Base-by-base conservation (phyloP, 2,113 vertebrate species). In the Poeciliopsis prolifica region DNA sequence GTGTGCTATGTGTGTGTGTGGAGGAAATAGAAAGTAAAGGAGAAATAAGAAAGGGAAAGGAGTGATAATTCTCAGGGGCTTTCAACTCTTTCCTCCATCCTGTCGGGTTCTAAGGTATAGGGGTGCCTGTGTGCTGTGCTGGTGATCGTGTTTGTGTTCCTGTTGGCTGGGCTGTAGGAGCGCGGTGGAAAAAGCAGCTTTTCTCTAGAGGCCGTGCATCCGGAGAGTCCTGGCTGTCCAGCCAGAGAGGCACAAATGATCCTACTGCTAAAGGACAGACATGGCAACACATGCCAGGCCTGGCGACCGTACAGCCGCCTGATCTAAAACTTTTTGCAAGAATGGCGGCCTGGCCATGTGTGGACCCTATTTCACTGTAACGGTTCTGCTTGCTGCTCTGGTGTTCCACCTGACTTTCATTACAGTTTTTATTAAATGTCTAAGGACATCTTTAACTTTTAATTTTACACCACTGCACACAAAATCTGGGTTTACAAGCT, bases 151-250 rank as follows among this genome's bases (percentile, higher is more conserved):
- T 75, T 62, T 67, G 88, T 77, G 83, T 81, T 77, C 73, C 31
- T 77, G 69, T 86, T 88, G 88, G 88, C 86, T 79, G 75, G 68
- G 81, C 61, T 76, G 70, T 74, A 69, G 80, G 65, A 84, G 82
- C 54, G 42, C 60, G 73, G 62, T 72, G 86, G 81, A 86, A 89
- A 58, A 89, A 87, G 86, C 78, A 72, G 78, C 83, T 89, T 91
- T 91, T 90, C 90, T 92, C 90, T 17, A 3, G 83, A 79, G 90
- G 76, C 19, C 58, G 79, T 89, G 86, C 89, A 91, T 92, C 89
- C 88, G 84, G 90, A 88, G 86, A 80, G 87, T 77, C 87, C 86
- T 81, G 88, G 89, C 88, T 67, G 81, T 77, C 74, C 82, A 78
- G 72, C 72, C 85, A 82, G 81, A 68, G 65, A 70, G 66, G 79